Conservation (phyloP, 2,113 vertebrate species). For the Periophthalmodon schlosseri region DNA sequence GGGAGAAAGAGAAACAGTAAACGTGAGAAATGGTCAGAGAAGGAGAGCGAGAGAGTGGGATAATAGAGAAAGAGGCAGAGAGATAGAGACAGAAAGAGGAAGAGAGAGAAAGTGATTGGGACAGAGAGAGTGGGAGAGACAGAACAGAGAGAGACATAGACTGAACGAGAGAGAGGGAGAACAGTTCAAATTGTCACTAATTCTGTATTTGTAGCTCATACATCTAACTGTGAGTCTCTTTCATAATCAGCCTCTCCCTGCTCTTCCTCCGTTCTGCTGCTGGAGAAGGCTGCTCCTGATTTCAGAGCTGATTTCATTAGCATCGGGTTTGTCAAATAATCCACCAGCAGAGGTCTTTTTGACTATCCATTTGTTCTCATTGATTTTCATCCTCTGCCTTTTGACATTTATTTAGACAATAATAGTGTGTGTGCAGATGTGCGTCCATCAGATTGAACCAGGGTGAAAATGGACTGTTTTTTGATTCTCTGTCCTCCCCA, state of each 20-base stretch:
- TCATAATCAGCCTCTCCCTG: conserved; percentile 24
- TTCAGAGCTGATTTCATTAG: conserved; percentile 52
- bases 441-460: conserved; percentile 13
- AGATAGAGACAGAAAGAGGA: not conserved
- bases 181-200: conserved; percentile 3
- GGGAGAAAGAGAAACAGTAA: too few relatives aligned
- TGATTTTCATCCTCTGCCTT: conserved; percentile 65
- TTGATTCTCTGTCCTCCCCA: conserved; percentile 13
- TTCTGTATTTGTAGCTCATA: conserved; percentile 31
- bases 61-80: not conserved
- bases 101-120: not conserved
- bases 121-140: not conserved
- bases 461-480: conserved; percentile 32
- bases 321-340: conserved; percentile 57
- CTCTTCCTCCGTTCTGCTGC: not conserved
- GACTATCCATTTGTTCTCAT: conserved; percentile 46
- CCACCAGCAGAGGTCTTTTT: conserved; percentile 37
- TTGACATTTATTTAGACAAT: conserved; percentile 70
- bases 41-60: not conserved
- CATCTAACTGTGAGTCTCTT: conserved; percentile 36
- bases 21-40: too few relatives aligned
- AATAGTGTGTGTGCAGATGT: conserved; percentile 11
- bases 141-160: not conserved
- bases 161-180: not conserved
- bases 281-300: conserved; percentile 21